Evolutionary conservation across 2,888 invertebrate genomes (phyloP).

Genomic region (Spilarctia lutea): DNA sequence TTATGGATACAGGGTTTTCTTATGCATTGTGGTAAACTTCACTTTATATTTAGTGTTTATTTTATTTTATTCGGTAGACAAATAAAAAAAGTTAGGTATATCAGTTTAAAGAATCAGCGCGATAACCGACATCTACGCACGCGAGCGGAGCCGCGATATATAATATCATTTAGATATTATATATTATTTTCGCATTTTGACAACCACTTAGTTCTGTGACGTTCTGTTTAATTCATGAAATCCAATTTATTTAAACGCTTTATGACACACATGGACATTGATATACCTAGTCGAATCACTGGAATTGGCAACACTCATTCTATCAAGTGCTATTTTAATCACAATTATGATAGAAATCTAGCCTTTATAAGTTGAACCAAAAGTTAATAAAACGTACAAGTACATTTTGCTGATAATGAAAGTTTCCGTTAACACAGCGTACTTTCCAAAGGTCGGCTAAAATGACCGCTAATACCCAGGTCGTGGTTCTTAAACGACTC

Average conservation of each 20-base stretch:
- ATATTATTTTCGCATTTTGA: neutral
- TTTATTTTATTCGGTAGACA: no score
- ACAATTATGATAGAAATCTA: constrained; percentile 14
- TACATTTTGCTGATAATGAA: constrained; percentile 1
- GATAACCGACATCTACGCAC: no score
- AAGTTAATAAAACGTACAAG: constrained; percentile 18
- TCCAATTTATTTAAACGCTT: neutral
- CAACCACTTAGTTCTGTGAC: neutral
- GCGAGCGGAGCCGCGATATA: no score
- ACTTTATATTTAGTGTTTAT: no score
- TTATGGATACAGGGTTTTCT: no score
- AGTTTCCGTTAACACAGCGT: constrained; percentile 3
- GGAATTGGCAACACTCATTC: no score
- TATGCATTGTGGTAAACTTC: no score
- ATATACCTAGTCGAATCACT: neutral
- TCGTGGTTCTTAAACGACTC: constrained; percentile 8
- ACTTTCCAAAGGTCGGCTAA: constrained; percentile 15
- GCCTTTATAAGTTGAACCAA: neutral
- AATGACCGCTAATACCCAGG: neutral
- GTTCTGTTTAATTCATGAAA: neutral
- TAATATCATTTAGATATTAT: no score
- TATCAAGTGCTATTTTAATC: neutral
- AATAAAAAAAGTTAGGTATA: no score
- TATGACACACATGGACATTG: neutral
- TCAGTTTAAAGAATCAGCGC: no score